Conservation (phyloP, 2,888 invertebrate species). For the Hanleya hanleyi region DNA sequence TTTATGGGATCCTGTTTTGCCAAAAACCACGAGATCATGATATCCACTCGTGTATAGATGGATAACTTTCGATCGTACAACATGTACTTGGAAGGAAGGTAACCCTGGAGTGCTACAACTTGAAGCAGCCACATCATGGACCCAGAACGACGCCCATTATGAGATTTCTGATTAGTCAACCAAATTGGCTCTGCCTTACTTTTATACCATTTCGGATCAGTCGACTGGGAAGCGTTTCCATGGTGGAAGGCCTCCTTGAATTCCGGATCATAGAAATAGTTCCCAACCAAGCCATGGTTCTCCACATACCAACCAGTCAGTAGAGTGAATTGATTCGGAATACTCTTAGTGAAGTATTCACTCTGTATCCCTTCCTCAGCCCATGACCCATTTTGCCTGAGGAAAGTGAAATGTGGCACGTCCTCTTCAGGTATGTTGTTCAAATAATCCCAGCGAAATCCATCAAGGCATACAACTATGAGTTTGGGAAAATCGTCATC, state of each 20-base stretch:
- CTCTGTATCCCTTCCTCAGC: slow-evolving; percentile 75
- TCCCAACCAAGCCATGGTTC: slow-evolving; percentile 82
- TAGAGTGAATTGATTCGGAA: slow-evolving; percentile 84
- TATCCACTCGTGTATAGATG: slow-evolving; percentile 55
- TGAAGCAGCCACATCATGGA: slow-evolving; percentile 84
- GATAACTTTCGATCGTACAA: slow-evolving; percentile 53
- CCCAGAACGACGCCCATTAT: slow-evolving; percentile 77
- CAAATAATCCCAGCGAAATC: slow-evolving; percentile 82
- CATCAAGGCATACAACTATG: slow-evolving; percentile 82
- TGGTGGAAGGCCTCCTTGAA: slow-evolving; percentile 53
- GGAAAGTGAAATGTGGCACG: slow-evolving; percentile 78
- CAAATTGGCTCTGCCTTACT: slow-evolving; percentile 72
- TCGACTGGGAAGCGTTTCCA: slow-evolving; percentile 44
- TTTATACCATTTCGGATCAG: slow-evolving; percentile 74
- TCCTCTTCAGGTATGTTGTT: slow-evolving; percentile 67
- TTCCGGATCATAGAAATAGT: slow-evolving; percentile 77
- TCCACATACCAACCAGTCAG: slow-evolving; percentile 79
- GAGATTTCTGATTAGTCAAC: slow-evolving; percentile 75
- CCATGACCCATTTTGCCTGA: slow-evolving; percentile 77
- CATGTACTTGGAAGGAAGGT: slow-evolving; percentile 45
- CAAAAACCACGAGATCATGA: slow-evolving; percentile 64
- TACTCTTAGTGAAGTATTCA: slow-evolving; percentile 79
- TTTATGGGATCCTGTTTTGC: slow-evolving; percentile 79
- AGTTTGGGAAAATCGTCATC: slow-evolving; percentile 75
- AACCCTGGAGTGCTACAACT: slow-evolving; percentile 70